Conservation (phyloP, 2,113 vertebrate species). For the Megaceryle maxima region DNA sequence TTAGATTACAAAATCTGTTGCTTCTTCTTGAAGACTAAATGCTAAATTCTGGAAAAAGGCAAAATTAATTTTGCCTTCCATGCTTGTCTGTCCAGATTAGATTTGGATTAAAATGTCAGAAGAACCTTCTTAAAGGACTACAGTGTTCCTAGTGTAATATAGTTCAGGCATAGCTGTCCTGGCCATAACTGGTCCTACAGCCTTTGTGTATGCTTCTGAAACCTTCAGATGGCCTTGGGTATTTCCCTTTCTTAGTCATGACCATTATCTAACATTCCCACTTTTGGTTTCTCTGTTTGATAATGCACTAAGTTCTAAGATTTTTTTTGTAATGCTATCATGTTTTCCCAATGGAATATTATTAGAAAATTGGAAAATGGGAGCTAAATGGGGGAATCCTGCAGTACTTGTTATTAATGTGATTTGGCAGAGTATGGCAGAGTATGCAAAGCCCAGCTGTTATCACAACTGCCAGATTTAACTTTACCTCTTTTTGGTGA, state of each 20-base stretch:
- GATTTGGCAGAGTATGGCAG: background rate
- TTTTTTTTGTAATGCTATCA: background rate
- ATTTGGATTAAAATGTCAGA: background rate
- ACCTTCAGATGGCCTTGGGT: background rate
- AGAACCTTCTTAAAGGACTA: background rate
- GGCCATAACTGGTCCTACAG: background rate
- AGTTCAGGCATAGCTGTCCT: background rate
- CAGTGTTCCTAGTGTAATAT: background rate
- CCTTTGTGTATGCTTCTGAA: background rate
- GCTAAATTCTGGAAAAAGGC: background rate
- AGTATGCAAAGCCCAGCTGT: background rate
- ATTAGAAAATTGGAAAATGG: background rate
- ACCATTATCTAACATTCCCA: background rate
- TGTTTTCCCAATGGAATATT: background rate
- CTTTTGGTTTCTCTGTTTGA: background rate
- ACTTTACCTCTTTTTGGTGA: background rate
- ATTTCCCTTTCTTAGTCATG: background rate
- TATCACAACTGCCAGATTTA: background rate
- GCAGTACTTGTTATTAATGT: background rate
- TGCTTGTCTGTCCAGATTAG: background rate
- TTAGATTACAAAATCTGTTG: background rate
- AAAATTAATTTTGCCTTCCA: background rate
- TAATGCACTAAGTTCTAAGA: background rate
- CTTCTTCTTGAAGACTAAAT: background rate
- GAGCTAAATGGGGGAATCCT: background rate